Percentiles rank a stretch among this genome's conserved stretches.
These are phyloP conservation scores for Desoria tigrina DNA, from an alignment of 2,888 invertebrate genomes.

Conservation along the genomic window DNA sequence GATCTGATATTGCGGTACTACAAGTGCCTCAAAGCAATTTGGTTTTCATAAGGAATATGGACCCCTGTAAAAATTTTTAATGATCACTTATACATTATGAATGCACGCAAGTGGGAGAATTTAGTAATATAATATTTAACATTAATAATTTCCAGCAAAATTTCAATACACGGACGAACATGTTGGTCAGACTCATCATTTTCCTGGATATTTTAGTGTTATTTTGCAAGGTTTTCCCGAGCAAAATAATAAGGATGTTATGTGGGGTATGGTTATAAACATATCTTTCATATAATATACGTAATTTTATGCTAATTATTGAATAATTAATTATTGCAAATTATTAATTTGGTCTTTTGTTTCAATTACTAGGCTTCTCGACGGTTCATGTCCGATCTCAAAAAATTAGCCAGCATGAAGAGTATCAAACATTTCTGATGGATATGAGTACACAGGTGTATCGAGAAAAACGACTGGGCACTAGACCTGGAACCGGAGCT, in stretches of 20 bases:
- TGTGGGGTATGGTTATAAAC: too few species aligned
- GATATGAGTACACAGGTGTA: conserved; percentile 36
- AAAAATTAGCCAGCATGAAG: conserved; percentile 13
- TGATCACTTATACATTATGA: too few species aligned
- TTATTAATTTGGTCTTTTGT: background rate
- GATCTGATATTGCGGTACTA: background rate
- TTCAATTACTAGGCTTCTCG: conserved; percentile 25
- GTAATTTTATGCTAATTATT: too few species aligned
- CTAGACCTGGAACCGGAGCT: background rate
- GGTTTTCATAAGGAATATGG: background rate
- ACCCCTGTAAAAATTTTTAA: background rate
- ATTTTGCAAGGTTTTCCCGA: conserved; percentile 31
- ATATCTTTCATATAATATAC: too few species aligned
- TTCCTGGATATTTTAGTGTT: conserved; percentile 47
- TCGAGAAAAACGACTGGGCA: conserved; percentile 8
- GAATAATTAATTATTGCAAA: too few species aligned
- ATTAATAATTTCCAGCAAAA: background rate
- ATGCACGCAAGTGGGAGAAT: too few species aligned
- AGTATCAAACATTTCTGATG: conserved; percentile 24
- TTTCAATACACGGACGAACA: conserved; percentile 20
- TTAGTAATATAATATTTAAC: background rate
- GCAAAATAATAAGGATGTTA: background rate
- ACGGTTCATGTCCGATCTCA: conserved; percentile 6
- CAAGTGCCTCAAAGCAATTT: conserved; percentile 2
- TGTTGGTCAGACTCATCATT: conserved; percentile 39